Evolutionary conservation across 64 coral and sea anemone species (phyloP), one percentile per base, ranked within the genome.

Genomic region (Stichodactyla mertensii): DNA sequence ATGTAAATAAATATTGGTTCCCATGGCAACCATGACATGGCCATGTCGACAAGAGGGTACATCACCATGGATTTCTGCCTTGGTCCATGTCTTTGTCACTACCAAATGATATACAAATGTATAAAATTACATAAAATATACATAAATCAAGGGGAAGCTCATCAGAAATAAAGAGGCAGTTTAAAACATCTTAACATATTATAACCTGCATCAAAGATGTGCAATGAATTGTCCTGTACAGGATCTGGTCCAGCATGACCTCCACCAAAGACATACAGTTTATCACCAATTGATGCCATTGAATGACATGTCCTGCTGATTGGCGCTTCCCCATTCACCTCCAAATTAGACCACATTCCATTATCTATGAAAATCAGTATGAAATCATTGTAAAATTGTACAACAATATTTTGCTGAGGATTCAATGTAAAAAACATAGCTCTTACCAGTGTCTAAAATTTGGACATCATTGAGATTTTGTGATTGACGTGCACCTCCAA

Each of bases 381-480:
- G 24, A 87, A 23, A 71, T 51, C 24, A 57, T 51, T n/a, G 8
- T 74, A 77, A 84, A 51, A 26, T 57, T 20, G 4, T 36, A 31
- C 27, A 87, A n/a, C 16, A 74, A 31, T 85, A 52, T 71, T 87
- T 54, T 18, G 53, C 7, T 15, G 5, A 27, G 31, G 19, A 52
- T 52, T 24, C 56, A 20, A 59, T 51, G 16, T 61, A 61, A 52
- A 64, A 86, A 18, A 64, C 16, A 87, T 16, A 54, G 22, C 15
- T 79, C 24, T 20, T 84, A 99, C 96, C 90, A 88, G 86, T 86
- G 54, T 95, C 88, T 64, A 99, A 80, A 24, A 84, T 31, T 77
- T 99, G 97, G 61, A 95, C 66, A 82, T 95, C 90, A 92, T 99
- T 99, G 57, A 99, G 89, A 57, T 99, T 99, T 22, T 88, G 90